These are phyloP conservation scores for Brachypalpus laphriformis DNA, from an alignment of 2,888 invertebrate genomes.

Conservation along the genomic window DNA sequence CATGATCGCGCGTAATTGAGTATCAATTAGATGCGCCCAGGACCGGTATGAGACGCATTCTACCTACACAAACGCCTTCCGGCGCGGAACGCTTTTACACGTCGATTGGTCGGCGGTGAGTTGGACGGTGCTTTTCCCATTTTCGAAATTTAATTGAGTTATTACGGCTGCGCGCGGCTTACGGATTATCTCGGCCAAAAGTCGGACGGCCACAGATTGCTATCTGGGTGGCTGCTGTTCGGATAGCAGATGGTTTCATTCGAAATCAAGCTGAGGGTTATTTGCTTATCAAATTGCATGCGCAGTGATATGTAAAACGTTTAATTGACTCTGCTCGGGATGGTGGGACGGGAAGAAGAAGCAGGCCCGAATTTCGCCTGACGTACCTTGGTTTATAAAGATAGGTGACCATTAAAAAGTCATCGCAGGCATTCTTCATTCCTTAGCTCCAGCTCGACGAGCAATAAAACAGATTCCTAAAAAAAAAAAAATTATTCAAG, in stretches of 20 bases:
- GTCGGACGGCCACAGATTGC: conserved; percentile 33
- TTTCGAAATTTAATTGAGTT: conserved; percentile 72
- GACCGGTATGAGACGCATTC: conserved; percentile 40
- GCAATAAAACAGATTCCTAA: conserved; percentile 46
- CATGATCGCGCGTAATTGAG: conserved; percentile 70
- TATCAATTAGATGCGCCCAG: conserved; percentile 71
- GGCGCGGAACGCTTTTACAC: conserved; percentile 53
- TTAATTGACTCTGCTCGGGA: conserved; percentile 57
- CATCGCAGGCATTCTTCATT: conserved; percentile 47
- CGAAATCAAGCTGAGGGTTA: conserved; percentile 55
- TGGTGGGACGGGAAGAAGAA: not conserved
- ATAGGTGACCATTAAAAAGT: conserved; percentile 54
- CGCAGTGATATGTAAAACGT: conserved; percentile 60
- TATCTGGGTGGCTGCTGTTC: conserved; percentile 72
- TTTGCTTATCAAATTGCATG: conserved; percentile 70
- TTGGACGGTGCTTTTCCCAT: conserved; percentile 34
- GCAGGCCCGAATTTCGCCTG: conserved; percentile 5
- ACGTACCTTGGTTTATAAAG: conserved; percentile 4
- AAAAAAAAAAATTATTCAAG: conserved; percentile 49
- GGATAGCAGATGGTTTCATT: conserved; percentile 48
- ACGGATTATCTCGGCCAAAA: conserved; percentile 58
- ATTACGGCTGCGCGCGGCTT: conserved; percentile 49
- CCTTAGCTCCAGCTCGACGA: not conserved
- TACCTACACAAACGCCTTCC: conserved; percentile 16
- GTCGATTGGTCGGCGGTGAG: not conserved